phyloP scores from a whole-genome alignment of 2,797 vertebrate genomes.

The Fratercula arctica region DNA sequence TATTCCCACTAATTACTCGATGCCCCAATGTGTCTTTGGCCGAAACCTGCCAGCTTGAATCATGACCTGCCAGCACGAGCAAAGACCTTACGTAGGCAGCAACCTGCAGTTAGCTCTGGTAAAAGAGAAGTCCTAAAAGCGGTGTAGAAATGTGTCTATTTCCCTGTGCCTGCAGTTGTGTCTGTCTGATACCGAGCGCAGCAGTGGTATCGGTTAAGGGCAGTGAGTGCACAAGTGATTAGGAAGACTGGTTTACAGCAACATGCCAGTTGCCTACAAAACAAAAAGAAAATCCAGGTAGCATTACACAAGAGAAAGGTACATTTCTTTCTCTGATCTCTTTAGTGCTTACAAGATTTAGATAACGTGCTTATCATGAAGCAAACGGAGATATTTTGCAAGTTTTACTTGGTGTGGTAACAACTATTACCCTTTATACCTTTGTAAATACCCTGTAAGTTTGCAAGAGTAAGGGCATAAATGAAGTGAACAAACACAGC shows the following conservation, averaged over 20 bases:
- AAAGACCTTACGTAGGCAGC: background rate
- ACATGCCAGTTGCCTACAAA: background rate
- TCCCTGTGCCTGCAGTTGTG: background rate
- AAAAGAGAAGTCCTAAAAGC: background rate
- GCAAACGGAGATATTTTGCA: constrained; percentile 53
- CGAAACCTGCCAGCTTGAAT: background rate
- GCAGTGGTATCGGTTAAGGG: background rate
- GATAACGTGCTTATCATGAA: constrained; percentile 64
- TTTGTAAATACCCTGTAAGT: constrained; percentile 52
- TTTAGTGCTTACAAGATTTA: constrained; percentile 59
- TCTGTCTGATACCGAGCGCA: accelerated
- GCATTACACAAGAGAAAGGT: constrained; percentile 69
- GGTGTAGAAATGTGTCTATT: background rate
- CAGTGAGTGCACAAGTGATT: background rate
- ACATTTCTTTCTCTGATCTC: constrained; percentile 65
- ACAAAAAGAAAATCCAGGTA: constrained; percentile 59
- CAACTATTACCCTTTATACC: constrained; percentile 53
- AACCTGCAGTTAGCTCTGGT: background rate
- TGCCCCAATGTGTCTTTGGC: background rate
- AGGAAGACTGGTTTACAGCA: background rate
- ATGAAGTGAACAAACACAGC: constrained; percentile 20
- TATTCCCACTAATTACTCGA: background rate
- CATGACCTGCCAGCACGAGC: background rate
- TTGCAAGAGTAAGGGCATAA: constrained; percentile 14
- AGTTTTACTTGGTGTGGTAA: constrained; percentile 63